Base-by-base conservation (phyloP, 2,888 invertebrate species). In the Caenorhabditis imperialis region DNA sequence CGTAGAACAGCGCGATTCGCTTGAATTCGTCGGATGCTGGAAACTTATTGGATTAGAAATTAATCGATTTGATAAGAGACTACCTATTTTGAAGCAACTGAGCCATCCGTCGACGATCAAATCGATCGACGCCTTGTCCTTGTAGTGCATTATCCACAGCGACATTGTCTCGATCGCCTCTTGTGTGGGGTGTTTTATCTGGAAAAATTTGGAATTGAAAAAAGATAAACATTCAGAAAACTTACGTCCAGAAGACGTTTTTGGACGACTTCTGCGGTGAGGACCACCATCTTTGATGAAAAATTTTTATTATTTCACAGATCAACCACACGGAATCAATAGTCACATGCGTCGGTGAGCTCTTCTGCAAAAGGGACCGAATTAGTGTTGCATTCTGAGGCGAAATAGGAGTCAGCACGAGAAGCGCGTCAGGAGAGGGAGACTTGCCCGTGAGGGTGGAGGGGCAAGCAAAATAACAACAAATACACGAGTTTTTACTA, bases 1-100 rank as follows among this genome's bases (percentile, higher is more conserved):
- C 91, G 89, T 99, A 99, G 93, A 99, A 94, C 86, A 95, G 94
- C 16, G 95, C 96, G 61, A 98, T 90, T 88, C 85, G 78, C 16
- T 81, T 77, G n/a, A n/a, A n/a, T 16, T 78, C 76, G n/a, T 84
- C 85, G 8, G 65, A 65, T 22, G 78, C 75, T 72, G 22, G 53
- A 55, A 22, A 42, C 16, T 25, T 27, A 22, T n/a, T 23, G 22
- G 25, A 30, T n/a, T n/a, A n/a, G n/a, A n/a, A n/a, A n/a, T n/a
- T n/a, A n/a, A n/a, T n/a, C n/a, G n/a, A n/a, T n/a, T n/a, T n/a
- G n/a, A n/a, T n/a, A n/a, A n/a, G n/a, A n/a, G 12, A 27, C 18
- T 53, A 85, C 85, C 79, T 50, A 67, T 65, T 65, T 80, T 70
- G 58, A 84, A 86, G 14, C 83, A 76, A 30, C 81, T 80, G 45